Conservation (phyloP, 2,113 vertebrate species). For the Eurypyga helias region DNA sequence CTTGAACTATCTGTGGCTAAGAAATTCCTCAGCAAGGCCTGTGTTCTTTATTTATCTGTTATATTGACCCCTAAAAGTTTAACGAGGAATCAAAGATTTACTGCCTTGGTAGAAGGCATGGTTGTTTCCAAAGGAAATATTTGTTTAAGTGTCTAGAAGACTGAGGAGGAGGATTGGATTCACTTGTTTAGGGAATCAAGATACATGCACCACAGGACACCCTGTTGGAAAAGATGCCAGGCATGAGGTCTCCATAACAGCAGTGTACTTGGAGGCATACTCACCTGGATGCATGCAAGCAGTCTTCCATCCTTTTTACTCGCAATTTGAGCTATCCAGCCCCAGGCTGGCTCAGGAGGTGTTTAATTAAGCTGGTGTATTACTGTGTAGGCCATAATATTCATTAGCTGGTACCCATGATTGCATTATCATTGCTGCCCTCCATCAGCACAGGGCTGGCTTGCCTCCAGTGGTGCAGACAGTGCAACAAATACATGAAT, state of each 20-base stretch:
- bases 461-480: background rate
- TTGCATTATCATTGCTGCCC: background rate
- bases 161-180: background rate
- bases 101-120: background rate
- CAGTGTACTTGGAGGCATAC: background rate
- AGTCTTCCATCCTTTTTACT: background rate
- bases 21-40: background rate
- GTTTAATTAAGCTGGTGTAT: background rate
- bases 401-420: background rate
- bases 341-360: background rate
- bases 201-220: background rate
- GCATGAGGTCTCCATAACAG: background rate
- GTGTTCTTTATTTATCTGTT: background rate
- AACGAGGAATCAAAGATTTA: background rate
- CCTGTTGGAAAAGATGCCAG: background rate
- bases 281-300: background rate
- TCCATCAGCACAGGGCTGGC: background rate
- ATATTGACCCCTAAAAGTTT: background rate
- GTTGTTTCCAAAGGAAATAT: background rate
- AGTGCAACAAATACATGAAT: background rate
- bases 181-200: background rate
- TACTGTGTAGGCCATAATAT: background rate
- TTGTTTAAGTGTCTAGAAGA: rapidly evolving
- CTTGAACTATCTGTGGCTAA: rapidly evolving
- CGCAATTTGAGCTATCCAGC: background rate